phyloP scores from a whole-genome alignment of 35 echinoderm and acorn worm genomes.

The Stichopus chloronotus region DNA sequence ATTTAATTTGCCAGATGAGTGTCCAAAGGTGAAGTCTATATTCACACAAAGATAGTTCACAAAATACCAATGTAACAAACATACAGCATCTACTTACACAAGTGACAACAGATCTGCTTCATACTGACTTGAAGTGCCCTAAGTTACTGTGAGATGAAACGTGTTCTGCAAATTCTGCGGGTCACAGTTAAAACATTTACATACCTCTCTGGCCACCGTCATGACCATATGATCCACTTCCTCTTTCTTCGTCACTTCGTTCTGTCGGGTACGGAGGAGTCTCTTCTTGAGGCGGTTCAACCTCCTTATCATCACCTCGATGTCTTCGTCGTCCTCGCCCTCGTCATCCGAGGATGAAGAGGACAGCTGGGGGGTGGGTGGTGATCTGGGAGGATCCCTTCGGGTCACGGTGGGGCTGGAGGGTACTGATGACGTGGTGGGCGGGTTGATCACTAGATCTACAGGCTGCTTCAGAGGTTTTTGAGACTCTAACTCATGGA shows the following conservation, averaged over 20 bases:
- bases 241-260: slow-evolving; percentile 72
- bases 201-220: slow-evolving; percentile 93
- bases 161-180: no score
- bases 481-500: slow-evolving; percentile 59
- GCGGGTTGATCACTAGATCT: background rate
- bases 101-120: no score
- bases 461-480: slow-evolving; percentile 55
- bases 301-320: slow-evolving; percentile 77
- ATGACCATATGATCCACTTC: slow-evolving; percentile 94
- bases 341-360: slow-evolving; percentile 76
- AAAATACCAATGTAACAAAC: no score
- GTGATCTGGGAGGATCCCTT: slow-evolving; percentile 54
- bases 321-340: slow-evolving; percentile 73
- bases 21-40: no score
- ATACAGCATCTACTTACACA: no score
- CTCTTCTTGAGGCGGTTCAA: slow-evolving; percentile 76
- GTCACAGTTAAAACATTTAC: background rate
- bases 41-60: no score
- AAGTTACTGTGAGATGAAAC: no score
- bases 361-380: slow-evolving; percentile 78
- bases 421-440: slow-evolving; percentile 18
- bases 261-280: slow-evolving; percentile 56
- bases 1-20: no score
- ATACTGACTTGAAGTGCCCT: no score
- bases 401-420: slow-evolving; percentile 36